Evolutionary conservation across 1,140 invertebrate genomes (phyloP).

Genomic region (Nephila pilipes): DNA sequence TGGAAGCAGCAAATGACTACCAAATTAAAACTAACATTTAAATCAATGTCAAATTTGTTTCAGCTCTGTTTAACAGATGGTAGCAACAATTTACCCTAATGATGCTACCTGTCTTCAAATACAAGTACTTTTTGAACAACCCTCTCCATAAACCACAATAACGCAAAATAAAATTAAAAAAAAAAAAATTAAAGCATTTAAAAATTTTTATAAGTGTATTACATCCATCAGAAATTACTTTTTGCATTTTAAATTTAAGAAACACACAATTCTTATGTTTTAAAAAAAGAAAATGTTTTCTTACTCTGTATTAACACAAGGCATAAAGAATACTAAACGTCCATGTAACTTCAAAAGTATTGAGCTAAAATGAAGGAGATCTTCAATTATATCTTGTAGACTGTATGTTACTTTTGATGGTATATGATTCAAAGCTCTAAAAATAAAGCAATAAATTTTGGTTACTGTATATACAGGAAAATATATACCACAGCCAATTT

Average conservation of each 20-base stretch:
- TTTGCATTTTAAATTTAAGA: too few relatives aligned
- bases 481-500: not conserved
- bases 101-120: too few relatives aligned
- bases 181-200: too few relatives aligned
- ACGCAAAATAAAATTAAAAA: too few relatives aligned
- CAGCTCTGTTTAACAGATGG: too few relatives aligned
- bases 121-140: too few relatives aligned
- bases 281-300: slow-evolving; percentile 15
- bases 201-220: too few relatives aligned
- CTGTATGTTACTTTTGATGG: slow-evolving; percentile 94
- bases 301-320: slow-evolving; percentile 85
- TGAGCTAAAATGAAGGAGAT: slow-evolving; percentile 91
- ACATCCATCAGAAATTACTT: not conserved
- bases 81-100: too few relatives aligned
- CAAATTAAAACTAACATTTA: too few relatives aligned
- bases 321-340: slow-evolving; percentile 95
- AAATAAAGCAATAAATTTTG: slow-evolving; percentile 53
- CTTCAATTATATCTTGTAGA: slow-evolving; percentile 89
- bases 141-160: too few relatives aligned
- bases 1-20: too few relatives aligned
- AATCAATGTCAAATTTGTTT: too few relatives aligned
- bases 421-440: slow-evolving; percentile 87
- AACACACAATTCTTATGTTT: not conserved
- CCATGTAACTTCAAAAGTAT: slow-evolving; percentile 88
- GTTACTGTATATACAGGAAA: not conserved